These are phyloP conservation scores for Reticulitermes lucifugus DNA, from an alignment of 2,888 invertebrate genomes.

Conservation along the genomic window DNA sequence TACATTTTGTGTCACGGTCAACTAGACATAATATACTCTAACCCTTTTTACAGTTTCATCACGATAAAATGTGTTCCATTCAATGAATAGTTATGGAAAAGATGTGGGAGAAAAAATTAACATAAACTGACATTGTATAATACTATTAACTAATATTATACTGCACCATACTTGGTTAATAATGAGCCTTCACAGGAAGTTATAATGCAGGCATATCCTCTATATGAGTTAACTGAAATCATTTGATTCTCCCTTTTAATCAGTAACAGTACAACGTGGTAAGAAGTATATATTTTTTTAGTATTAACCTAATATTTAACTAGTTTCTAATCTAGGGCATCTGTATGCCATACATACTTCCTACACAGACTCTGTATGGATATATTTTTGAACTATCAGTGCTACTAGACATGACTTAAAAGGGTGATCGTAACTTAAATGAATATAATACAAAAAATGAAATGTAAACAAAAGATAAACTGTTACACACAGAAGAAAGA, in stretches of 20 bases:
- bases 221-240: background rate
- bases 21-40: background rate
- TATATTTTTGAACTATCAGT: background rate
- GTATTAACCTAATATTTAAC: background rate
- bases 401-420: background rate
- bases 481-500: background rate
- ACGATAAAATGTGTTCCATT: background rate
- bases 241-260: background rate
- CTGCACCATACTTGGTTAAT: conserved; percentile 30
- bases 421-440: background rate
- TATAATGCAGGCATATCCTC: background rate
- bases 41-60: background rate
- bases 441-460: background rate
- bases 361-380: background rate
- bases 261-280: conserved; percentile 13
- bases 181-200: background rate
- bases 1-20: background rate
- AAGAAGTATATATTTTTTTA: background rate
- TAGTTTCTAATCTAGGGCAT: conserved; percentile 6
- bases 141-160: conserved; percentile 10
- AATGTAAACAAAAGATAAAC: background rate
- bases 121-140: background rate
- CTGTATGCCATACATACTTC: conserved; percentile 23
- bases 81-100: background rate
- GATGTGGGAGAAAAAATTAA: conserved; percentile 16